Conservation (phyloP, 2,888 invertebrate species). For the Deilephila porcellus region DNA sequence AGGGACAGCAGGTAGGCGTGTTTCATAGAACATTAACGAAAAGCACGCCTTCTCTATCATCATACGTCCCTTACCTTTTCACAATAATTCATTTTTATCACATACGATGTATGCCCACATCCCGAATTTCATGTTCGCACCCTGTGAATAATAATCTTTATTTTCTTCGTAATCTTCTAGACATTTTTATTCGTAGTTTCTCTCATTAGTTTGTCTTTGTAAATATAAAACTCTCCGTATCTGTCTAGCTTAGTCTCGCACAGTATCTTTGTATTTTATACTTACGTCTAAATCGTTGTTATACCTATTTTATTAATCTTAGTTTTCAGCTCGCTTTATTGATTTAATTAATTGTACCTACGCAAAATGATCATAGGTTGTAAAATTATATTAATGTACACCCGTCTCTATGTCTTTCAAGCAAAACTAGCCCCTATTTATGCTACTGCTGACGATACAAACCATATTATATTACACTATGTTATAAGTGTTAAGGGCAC, state of each 20-base stretch:
- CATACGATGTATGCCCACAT: slow-evolving; percentile 58
- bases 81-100: slow-evolving; percentile 64
- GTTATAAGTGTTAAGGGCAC: too few relatives aligned
- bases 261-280: slow-evolving; percentile 36
- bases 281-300: slow-evolving; percentile 39
- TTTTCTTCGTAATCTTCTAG: slow-evolving; percentile 36
- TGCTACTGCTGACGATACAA: too few relatives aligned
- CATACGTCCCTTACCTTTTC: slow-evolving; percentile 69
- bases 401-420: background rate
- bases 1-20: slow-evolving; percentile 97
- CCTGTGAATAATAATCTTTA: slow-evolving; percentile 82
- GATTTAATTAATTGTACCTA: background rate
- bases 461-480: too few relatives aligned
- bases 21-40: slow-evolving; percentile 65
- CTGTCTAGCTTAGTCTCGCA: slow-evolving; percentile 49
- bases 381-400: background rate
- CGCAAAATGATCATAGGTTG: background rate
- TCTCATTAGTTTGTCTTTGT: slow-evolving; percentile 45
- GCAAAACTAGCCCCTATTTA: background rate
- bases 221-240: slow-evolving; percentile 37
- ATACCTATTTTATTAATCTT: slow-evolving; percentile 40
- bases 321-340: background rate
- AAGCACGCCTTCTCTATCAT: slow-evolving; percentile 78
- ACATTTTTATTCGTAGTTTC: slow-evolving; percentile 40
- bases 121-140: slow-evolving; percentile 73